These are phyloP conservation scores for Kudoa iwatai DNA, from an alignment of 30 jellyfish, hydroid and myxozoan species.

Conservation along the genomic window DNA sequence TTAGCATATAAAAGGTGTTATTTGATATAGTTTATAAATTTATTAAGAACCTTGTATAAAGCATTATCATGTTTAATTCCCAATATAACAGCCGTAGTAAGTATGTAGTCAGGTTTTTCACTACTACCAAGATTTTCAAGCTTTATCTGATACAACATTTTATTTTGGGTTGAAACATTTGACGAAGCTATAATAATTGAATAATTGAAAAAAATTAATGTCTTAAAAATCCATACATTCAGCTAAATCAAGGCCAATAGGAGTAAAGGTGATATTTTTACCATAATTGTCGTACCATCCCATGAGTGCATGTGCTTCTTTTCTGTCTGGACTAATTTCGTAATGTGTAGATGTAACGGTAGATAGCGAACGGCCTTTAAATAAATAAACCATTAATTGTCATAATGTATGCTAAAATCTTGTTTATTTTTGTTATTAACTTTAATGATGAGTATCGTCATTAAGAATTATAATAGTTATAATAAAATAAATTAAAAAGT, in stretches of 20 bases:
- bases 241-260: neutral
- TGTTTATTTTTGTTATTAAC: too few relatives aligned
- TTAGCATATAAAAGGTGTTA: slow-evolving; percentile 36
- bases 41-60: slow-evolving; percentile 25
- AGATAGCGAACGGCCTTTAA: slow-evolving; percentile 1
- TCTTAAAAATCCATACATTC: neutral
- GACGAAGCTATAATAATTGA: too few relatives aligned
- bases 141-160: too few relatives aligned
- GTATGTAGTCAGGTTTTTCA: slow-evolving; percentile 23
- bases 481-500: too few relatives aligned
- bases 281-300: slow-evolving; percentile 33
- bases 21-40: slow-evolving; percentile 21
- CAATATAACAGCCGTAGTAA: slow-evolving; percentile 12
- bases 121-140: too few relatives aligned
- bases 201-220: neutral
- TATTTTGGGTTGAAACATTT: too few relatives aligned
- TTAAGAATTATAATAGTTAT: too few relatives aligned
- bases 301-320: slow-evolving; percentile 42
- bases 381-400: neutral
- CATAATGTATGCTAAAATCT: too few relatives aligned
- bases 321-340: slow-evolving; percentile 47
- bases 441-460: too few relatives aligned
- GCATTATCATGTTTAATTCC: slow-evolving; percentile 27
- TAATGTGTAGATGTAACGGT: slow-evolving; percentile 7
- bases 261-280: neutral